These are phyloP conservation scores for Nephrotoma appendiculata DNA, from an alignment of 2,888 invertebrate species.

Conservation along the genomic window DNA sequence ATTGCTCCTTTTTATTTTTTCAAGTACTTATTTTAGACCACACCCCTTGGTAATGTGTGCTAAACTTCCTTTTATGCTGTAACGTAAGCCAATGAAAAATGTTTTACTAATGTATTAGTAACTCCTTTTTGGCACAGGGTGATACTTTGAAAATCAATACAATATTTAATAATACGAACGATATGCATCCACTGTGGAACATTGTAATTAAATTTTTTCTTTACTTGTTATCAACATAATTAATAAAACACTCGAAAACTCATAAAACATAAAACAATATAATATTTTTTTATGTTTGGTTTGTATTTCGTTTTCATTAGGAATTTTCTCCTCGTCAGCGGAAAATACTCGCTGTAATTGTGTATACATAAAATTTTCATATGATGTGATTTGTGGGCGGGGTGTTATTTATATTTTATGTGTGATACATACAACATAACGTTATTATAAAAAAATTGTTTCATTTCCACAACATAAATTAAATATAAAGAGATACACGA, in stretches of 20 bases:
- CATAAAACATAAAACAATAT: background rate
- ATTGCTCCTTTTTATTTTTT: background rate
- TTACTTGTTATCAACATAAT: background rate
- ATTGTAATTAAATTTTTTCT: background rate
- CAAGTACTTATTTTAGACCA: background rate
- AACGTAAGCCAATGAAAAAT: background rate
- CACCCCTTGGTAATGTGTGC: background rate
- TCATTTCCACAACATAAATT: background rate
- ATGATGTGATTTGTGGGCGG: background rate
- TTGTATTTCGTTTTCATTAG: background rate
- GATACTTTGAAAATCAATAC: background rate
- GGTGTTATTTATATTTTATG: background rate
- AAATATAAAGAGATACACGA: background rate
- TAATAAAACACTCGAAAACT: background rate
- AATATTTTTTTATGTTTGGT: background rate
- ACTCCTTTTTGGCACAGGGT: background rate
- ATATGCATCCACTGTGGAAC: background rate
- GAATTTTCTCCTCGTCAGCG: background rate
- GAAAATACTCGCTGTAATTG: background rate
- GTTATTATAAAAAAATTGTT: background rate
- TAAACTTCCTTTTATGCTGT: background rate
- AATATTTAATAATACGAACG: background rate
- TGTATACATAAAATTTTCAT: background rate
- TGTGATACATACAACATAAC: background rate
- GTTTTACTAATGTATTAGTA: background rate